A percentile compares a stretch with the other conserved stretches of the same genome.
phyloP scores from a whole-genome alignment of 2,797 vertebrate genomes.

The Myripristis jacobus region DNA sequence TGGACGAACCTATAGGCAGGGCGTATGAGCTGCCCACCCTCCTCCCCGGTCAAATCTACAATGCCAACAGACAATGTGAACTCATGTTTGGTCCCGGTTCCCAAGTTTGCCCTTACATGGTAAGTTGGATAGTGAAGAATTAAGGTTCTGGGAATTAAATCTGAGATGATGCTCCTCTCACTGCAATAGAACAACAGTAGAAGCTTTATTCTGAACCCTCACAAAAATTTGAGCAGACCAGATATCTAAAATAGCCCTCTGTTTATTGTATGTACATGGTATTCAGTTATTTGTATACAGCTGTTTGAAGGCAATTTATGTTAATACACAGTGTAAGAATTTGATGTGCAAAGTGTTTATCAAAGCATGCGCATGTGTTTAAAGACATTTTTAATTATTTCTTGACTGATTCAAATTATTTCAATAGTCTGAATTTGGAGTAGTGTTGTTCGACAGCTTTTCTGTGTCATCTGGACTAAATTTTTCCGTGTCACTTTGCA shows the following conservation, averaged over 20 bases:
- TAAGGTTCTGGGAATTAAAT: constrained; percentile 7
- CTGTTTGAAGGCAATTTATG: neutral
- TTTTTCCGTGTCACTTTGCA: neutral
- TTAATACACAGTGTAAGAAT: neutral
- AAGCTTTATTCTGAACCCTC: constrained; percentile 1
- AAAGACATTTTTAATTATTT: neutral
- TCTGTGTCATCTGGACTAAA: neutral
- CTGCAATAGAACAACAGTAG: neutral
- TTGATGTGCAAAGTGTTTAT: neutral
- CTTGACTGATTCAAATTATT: neutral
- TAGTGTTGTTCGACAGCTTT: neutral
- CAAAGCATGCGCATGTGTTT: constrained; percentile 5
- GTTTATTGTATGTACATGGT: neutral
- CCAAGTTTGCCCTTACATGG: constrained; percentile 96
- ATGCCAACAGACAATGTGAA: constrained; percentile 95
- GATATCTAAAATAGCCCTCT: neutral
- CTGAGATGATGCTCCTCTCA: neutral
- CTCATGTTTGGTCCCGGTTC: constrained; percentile 95
- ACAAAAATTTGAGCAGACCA: neutral
- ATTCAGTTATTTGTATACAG: neutral
- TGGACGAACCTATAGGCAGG: constrained; percentile 91
- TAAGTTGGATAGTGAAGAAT: constrained; percentile 72
- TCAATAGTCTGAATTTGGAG: neutral
- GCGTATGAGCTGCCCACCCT: constrained; percentile 89
- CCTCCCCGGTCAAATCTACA: constrained; percentile 92